A percentile compares a stretch with the other conserved stretches of the same genome.
Conservation (phyloP, 2,888 invertebrate species). For the Oeneis ivallda region DNA sequence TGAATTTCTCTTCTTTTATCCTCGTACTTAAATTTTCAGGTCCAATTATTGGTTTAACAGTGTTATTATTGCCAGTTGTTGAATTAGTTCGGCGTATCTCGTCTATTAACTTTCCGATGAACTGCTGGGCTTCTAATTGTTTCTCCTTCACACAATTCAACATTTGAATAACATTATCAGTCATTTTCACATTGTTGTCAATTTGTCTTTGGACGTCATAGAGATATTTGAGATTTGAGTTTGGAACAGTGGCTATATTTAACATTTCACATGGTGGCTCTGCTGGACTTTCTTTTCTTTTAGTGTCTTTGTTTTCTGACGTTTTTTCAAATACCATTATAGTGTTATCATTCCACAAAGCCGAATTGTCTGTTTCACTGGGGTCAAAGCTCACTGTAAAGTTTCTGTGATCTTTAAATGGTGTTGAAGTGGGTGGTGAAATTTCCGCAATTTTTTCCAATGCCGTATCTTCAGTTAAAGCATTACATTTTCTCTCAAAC, state of each 20-base stretch:
- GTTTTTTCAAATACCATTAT: conserved; percentile 65
- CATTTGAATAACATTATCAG: conserved; percentile 55
- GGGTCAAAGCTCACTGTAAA: conserved; percentile 62
- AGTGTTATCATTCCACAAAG: conserved; percentile 56
- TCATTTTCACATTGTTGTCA: conserved; percentile 55
- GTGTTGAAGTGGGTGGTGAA: conserved; percentile 65
- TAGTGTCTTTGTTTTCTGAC: conserved; percentile 45
- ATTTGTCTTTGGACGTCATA: conserved; percentile 56
- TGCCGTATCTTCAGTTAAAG: conserved; percentile 48
- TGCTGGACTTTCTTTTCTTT: conserved; percentile 66
- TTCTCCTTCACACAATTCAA: conserved; percentile 57
- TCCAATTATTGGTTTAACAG: conserved; percentile 39
- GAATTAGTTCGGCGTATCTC: conserved; percentile 44
- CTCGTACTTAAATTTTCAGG: conserved; percentile 10
- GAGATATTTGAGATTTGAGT: conserved; percentile 45
- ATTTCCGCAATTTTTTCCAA: conserved; percentile 60
- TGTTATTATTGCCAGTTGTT: conserved; percentile 42
- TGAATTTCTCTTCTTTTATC: conserved; percentile 38
- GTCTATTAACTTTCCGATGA: conserved; percentile 55
- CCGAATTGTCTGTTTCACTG: conserved; percentile 54
- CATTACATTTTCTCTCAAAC: conserved; percentile 52
- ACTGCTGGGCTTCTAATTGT: conserved; percentile 55
- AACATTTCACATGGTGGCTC: conserved; percentile 66
- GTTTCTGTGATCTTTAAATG: conserved; percentile 66
- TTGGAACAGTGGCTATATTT: conserved; percentile 59